Evolutionary conservation across 2,797 vertebrate species (phyloP), one percentile per base, ranked within the genome.

Genomic region (Platyrinchus mystaceus): DNA sequence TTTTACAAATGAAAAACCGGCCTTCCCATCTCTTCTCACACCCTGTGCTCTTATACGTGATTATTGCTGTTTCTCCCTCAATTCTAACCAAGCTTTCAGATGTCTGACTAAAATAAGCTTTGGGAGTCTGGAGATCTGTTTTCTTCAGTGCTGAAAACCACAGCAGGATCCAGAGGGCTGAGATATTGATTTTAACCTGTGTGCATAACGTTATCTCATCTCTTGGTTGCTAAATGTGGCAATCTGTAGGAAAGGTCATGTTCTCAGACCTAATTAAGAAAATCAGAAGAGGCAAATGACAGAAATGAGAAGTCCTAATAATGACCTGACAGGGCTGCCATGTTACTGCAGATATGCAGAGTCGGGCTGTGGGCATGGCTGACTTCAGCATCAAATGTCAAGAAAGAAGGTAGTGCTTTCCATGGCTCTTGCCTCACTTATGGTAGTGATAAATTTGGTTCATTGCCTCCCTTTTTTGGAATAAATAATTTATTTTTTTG

Each of bases 231-330:
- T 81, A 84, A 96, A 86, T 84, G 56, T 23, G 84, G 47, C 89
- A 69, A 41, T 46, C 87, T 74, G 84, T 55, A 77, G 84, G 79
- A 96, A 91, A 70, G 69, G 90, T 91, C 84, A 36, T 79, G 44
- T 97, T 91, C 77, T 84, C 46, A 95, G 89, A 59, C 76, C 81
- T 93, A 91, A 96, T 96, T 93, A 94, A 91, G 93, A 84, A 95
- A 90, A 94, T 95, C 75, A 68, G 73, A 82, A 89, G 90, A 90
- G 92, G 73, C 79, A 95, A 93, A 79, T 94, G 92, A 87, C 15
- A 67, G 83, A 95, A 93, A 86, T 81, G 82, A 91, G 89, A 43
- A 90, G 66, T 69, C 63, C 49, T 84, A 87, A 69, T 55, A 69
- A 87, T 53, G 82, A 49, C 66, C 79, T 84, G 89, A 20, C 41